These are phyloP conservation scores for Crocidura indochinensis DNA, from an alignment of 2,797 vertebrate species.

Conservation along the genomic window DNA sequence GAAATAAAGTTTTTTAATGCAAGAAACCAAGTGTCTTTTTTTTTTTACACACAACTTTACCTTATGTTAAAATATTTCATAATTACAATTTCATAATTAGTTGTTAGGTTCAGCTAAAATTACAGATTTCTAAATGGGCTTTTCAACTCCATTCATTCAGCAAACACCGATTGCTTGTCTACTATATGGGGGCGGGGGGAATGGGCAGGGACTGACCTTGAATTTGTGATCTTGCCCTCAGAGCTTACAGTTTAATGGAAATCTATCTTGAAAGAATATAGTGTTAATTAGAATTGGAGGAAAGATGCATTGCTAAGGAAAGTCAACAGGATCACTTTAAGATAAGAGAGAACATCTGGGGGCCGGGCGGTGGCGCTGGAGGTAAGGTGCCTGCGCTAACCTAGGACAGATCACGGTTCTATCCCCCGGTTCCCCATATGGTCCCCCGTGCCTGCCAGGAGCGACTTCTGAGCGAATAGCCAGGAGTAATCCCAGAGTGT, in stretches of 20 bases:
- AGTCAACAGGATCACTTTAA: not conserved
- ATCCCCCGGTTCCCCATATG: too few species aligned
- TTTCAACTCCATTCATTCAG: conserved; percentile 50
- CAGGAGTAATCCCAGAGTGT: too few species aligned
- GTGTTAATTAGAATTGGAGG: not conserved
- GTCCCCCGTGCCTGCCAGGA: too few species aligned
- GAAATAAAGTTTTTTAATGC: conserved; percentile 85
- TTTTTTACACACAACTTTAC: conserved; percentile 37
- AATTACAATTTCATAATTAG: not conserved
- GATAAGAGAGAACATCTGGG: not conserved
- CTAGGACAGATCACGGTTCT: too few species aligned
- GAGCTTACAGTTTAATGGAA: not conserved
- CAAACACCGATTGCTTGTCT: conserved; percentile 37
- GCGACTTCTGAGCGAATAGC: too few species aligned
- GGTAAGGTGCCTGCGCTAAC: too few species aligned
- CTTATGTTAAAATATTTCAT: conserved; percentile 49
- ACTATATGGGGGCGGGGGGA: not conserved
- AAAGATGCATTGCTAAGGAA: not conserved
- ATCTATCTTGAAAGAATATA: not conserved
- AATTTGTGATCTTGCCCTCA: not conserved
- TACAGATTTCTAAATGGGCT: not conserved
- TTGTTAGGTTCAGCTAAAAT: not conserved
- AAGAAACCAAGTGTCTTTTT: conserved; percentile 70
- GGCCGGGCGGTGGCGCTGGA: too few species aligned
- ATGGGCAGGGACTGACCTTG: conserved; percentile 1